phyloP scores from a whole-genome alignment of 1,140 invertebrate genomes.

The Campodea augens region DNA sequence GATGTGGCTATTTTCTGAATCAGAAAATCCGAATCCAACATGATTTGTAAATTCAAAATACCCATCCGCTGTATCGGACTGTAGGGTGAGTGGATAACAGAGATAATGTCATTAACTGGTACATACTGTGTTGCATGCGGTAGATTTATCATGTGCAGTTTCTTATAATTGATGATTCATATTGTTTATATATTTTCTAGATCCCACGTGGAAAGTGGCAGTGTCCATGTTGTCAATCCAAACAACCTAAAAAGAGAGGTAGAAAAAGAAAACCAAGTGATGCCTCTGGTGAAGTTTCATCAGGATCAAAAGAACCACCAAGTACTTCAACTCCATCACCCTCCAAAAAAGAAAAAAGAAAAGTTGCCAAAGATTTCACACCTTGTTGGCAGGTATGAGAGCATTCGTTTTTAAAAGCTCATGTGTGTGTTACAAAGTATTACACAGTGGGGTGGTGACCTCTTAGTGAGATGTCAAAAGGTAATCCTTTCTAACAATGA shows the following conservation, averaged over 20 bases:
- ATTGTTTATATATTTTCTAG: slow-evolving; percentile 20
- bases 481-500: too few relatives aligned
- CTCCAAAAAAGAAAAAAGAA: slow-evolving; percentile 50
- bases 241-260: slow-evolving; percentile 51
- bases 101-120: too few relatives aligned
- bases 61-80: too few relatives aligned
- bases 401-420: too few relatives aligned
- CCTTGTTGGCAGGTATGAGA: slow-evolving; percentile 45
- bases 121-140: too few relatives aligned
- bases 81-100: too few relatives aligned
- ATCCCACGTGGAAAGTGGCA: slow-evolving; percentile 71
- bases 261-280: slow-evolving; percentile 26
- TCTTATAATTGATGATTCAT: background rate
- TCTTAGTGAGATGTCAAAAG: too few relatives aligned
- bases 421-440: too few relatives aligned
- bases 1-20: too few relatives aligned
- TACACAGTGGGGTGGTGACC: too few relatives aligned
- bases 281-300: slow-evolving; percentile 19
- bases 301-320: background rate
- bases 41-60: too few relatives aligned
- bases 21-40: too few relatives aligned
- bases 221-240: slow-evolving; percentile 56
- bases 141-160: slow-evolving; percentile 7
- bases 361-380: slow-evolving; percentile 54
- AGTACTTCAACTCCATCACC: slow-evolving; percentile 11